Conservation (phyloP, 2,888 invertebrate genomes). For the Hemithea aestivaria region DNA sequence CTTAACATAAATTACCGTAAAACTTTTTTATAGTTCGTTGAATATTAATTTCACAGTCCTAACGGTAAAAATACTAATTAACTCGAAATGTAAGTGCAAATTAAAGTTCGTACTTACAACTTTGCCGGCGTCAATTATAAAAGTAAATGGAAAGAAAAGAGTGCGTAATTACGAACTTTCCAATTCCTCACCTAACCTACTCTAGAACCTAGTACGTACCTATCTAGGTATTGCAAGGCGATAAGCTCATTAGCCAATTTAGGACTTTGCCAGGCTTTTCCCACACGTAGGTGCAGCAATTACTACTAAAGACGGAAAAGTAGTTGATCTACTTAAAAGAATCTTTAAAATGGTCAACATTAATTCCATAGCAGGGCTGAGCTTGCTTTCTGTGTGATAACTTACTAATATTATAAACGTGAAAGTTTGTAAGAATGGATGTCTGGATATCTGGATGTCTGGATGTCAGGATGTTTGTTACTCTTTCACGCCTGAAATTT, state of each 20-base stretch:
- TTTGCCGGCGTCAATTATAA: conserved; percentile 11
- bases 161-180: conserved; percentile 19
- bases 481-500: too few species aligned
- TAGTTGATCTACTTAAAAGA: conserved; percentile 6
- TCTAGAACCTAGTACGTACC: conserved; percentile 2
- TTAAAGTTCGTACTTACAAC: conserved; percentile 7
- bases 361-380: too few species aligned
- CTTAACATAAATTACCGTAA: too few species aligned
- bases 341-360: too few species aligned
- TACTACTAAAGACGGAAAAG: conserved; percentile 14
- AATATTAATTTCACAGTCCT: too few species aligned
- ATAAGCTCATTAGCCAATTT: conserved; percentile 19
- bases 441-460: too few species aligned
- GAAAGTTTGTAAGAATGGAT: too few species aligned
- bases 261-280: conserved; percentile 8
- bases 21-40: too few species aligned
- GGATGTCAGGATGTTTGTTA: too few species aligned
- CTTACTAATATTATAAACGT: too few species aligned
- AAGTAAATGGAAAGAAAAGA: conserved; percentile 14
- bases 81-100: conserved; percentile 3
- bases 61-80: background rate
- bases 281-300: conserved; percentile 15
- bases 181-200: conserved; percentile 24
- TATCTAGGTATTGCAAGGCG: conserved; percentile 2
- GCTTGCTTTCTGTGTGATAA: too few species aligned